These are phyloP conservation scores for Andrena bucephala DNA, from an alignment of 2,888 invertebrate genomes.

Conservation along the genomic window DNA sequence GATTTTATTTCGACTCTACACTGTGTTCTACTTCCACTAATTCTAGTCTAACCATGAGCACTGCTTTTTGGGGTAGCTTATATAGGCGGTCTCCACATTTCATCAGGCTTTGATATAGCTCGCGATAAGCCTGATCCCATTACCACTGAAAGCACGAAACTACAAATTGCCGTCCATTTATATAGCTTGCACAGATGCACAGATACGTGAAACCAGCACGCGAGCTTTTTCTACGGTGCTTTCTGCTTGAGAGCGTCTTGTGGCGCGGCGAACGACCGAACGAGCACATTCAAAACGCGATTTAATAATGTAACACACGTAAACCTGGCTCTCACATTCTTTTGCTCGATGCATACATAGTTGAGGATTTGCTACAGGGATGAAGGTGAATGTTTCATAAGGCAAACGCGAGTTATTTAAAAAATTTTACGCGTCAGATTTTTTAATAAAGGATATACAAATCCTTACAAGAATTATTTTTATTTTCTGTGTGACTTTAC, in stretches of 20 bases:
- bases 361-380: not conserved
- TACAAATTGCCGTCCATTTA: slow-evolving; percentile 16
- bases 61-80: not conserved
- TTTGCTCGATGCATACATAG: slow-evolving; percentile 7
- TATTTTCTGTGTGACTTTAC: too few relatives aligned
- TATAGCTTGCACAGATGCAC: not conserved
- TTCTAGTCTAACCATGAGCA: not conserved
- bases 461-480: too few relatives aligned
- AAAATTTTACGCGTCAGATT: not conserved
- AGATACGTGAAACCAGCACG: slow-evolving; percentile 18
- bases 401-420: not conserved
- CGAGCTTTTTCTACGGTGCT: not conserved
- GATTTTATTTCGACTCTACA: not conserved
- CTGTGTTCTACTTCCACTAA: not conserved
- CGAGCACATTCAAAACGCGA: not conserved
- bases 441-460: too few relatives aligned
- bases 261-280: not conserved
- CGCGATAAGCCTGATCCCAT: slow-evolving; percentile 7
- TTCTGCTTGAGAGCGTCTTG: not conserved
- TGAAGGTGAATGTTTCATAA: not conserved
- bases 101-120: not conserved
- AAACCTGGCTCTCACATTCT: not conserved
- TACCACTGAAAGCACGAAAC: not conserved
- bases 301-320: slow-evolving; percentile 33
- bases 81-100: not conserved